phyloP scores from a whole-genome alignment of 1,140 invertebrate species.

The Acyrthosiphon pisum region DNA sequence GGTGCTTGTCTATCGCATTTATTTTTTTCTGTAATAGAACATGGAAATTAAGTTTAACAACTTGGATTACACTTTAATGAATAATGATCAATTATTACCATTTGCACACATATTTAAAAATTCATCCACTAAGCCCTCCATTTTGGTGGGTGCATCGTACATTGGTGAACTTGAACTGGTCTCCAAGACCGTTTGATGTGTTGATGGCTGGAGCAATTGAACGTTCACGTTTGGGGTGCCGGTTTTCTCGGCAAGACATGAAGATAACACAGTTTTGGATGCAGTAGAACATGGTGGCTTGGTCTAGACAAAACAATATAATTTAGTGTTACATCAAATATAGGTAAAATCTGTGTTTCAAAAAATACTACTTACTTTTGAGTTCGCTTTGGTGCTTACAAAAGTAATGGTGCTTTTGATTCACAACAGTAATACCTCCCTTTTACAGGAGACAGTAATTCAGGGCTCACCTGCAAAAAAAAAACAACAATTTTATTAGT shows the following conservation, averaged over 20 bases:
- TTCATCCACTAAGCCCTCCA: slow-evolving; percentile 59
- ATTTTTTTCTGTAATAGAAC: neutral
- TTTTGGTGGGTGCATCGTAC: slow-evolving; percentile 58
- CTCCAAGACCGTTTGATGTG: slow-evolving; percentile 46
- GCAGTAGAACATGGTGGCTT: slow-evolving; percentile 54
- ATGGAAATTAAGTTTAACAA: neutral
- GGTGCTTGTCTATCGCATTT: slow-evolving; percentile 53
- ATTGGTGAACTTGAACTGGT: slow-evolving; percentile 50
- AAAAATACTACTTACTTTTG: slow-evolving; percentile 19
- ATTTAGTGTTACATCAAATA: neutral
- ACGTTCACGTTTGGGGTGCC: slow-evolving; percentile 51
- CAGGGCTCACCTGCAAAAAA: neutral
- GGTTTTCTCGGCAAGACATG: slow-evolving; percentile 58
- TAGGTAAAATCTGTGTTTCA: neutral
- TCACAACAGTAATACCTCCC: slow-evolving; percentile 52
- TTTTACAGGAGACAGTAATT: slow-evolving; percentile 55
- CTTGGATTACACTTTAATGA: neutral
- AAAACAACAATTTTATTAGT: neutral
- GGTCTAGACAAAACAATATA: neutral
- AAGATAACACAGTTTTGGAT: slow-evolving; percentile 54
- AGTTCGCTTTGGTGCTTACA: slow-evolving; percentile 49
- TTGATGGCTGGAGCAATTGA: slow-evolving; percentile 37
- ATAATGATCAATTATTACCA: neutral
- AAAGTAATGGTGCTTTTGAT: slow-evolving; percentile 56
- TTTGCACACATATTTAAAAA: slow-evolving; percentile 54